These are phyloP conservation scores for Nomada flava DNA, from an alignment of 2,888 invertebrate genomes.

Conservation along the genomic window DNA sequence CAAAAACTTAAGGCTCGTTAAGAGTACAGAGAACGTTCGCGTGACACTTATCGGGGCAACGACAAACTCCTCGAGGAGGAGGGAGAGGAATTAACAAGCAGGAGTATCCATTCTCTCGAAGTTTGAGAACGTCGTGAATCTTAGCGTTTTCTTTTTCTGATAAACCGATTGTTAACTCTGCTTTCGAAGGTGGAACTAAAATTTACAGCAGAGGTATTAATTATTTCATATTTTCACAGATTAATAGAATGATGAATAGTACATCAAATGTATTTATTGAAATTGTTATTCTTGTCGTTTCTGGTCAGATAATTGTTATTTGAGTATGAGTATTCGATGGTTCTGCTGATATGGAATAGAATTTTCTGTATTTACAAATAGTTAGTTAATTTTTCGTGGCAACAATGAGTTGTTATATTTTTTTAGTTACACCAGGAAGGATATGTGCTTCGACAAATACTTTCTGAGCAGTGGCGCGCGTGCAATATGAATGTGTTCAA, in stretches of 20 bases:
- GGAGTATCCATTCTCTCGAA: slow-evolving; percentile 9
- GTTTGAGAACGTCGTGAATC: not conserved
- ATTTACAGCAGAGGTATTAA: too few relatives aligned
- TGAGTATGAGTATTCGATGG: too few relatives aligned
- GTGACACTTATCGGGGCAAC: slow-evolving; percentile 74
- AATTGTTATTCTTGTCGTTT: too few relatives aligned
- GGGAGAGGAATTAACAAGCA: slow-evolving; percentile 50
- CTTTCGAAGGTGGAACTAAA: too few relatives aligned
- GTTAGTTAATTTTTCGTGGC: too few relatives aligned
- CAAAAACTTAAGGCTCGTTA: slow-evolving; percentile 75
- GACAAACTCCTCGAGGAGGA: slow-evolving; percentile 25
- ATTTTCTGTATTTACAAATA: too few relatives aligned
- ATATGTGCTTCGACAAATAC: not conserved
- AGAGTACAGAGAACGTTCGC: slow-evolving; percentile 67
- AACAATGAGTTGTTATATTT: not conserved
- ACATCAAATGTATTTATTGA: too few relatives aligned
- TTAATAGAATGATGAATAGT: too few relatives aligned
- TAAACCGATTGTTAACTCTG: not conserved
- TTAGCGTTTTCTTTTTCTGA: not conserved
- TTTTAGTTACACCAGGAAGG: not conserved
- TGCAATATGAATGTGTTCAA: not conserved
- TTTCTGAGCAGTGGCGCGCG: not conserved
- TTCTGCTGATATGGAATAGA: too few relatives aligned
- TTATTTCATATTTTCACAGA: too few relatives aligned
- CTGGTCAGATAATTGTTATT: too few relatives aligned